phyloP scores from a whole-genome alignment of 2,888 invertebrate species.

The Perizoma flavofasciatum region DNA sequence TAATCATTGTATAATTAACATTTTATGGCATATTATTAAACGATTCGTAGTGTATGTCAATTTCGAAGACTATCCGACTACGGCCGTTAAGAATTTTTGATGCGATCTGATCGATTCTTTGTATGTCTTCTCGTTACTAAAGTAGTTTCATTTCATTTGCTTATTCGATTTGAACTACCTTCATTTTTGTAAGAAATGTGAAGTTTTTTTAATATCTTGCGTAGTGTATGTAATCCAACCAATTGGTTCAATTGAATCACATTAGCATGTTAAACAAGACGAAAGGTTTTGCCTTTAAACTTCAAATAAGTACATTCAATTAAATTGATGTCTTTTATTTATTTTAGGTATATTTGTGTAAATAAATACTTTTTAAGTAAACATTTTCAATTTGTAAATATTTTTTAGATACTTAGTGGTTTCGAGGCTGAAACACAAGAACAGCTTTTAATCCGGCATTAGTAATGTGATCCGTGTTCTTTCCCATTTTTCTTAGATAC shows the following conservation, averaged over 20 bases:
- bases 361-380: conserved; percentile 73
- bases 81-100: conserved; percentile 48
- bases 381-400: conserved; percentile 55
- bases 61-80: conserved; percentile 81
- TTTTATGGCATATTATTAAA: conserved; percentile 80
- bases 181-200: conserved; percentile 18
- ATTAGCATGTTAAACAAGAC: conserved; percentile 57
- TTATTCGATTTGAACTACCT: conserved; percentile 12
- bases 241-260: conserved; percentile 45
- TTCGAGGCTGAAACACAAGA: conserved; percentile 36
- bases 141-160: conserved; percentile 16
- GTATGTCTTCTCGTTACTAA: conserved; percentile 25
- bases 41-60: conserved; percentile 78
- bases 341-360: conserved; percentile 76
- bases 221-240: conserved; percentile 22
- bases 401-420: conserved; percentile 27
- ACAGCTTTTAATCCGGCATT: conserved; percentile 75
- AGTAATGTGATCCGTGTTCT: conserved; percentile 65
- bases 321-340: conserved; percentile 80
- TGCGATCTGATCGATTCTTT: conserved; percentile 35
- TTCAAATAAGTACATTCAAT: conserved; percentile 73
- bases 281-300: conserved; percentile 60
- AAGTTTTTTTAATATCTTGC: conserved; percentile 28
- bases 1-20: conserved; percentile 81
- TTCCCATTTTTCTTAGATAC: conserved; percentile 13